phyloP scores from a whole-genome alignment of 2,113 vertebrate species.

The Toxotes jaculatrix region DNA sequence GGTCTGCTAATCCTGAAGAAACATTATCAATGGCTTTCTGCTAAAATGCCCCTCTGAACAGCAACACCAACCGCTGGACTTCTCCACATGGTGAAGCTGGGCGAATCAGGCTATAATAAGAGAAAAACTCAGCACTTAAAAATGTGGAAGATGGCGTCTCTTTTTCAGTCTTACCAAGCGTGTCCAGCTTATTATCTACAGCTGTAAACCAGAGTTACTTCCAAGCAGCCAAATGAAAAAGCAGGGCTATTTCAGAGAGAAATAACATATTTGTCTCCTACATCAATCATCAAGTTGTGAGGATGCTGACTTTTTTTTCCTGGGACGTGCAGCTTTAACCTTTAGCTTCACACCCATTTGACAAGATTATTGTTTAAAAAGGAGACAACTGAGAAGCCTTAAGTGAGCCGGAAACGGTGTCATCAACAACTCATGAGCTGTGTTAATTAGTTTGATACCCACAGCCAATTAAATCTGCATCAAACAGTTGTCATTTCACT shows the following conservation, averaged over 20 bases:
- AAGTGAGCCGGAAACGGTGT: neutral
- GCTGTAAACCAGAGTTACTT: neutral
- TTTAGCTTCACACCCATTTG: neutral
- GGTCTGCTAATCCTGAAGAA: neutral
- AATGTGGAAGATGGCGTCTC: no score
- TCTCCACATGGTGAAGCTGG: neutral
- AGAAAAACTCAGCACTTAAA: no score
- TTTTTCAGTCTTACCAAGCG: neutral
- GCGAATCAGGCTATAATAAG: no score
- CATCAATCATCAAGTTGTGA: neutral
- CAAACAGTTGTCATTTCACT: no score
- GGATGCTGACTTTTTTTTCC: neutral
- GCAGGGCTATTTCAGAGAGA: no score
- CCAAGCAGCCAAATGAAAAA: neutral
- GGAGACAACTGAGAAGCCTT: no score
- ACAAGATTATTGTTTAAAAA: no score
- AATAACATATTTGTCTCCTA: neutral
- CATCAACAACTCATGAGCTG: neutral
- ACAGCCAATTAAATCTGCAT: no score
- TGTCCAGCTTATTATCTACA: neutral
- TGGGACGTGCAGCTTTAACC: neutral
- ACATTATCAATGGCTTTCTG: neutral
- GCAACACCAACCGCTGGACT: neutral
- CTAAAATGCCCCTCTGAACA: neutral
- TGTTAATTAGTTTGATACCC: neutral